A percentile compares a stretch with the other conserved stretches of the same genome.
These are phyloP conservation scores for Caradrina clavipalpis DNA, from an alignment of 2,888 invertebrate species.

Conservation along the genomic window DNA sequence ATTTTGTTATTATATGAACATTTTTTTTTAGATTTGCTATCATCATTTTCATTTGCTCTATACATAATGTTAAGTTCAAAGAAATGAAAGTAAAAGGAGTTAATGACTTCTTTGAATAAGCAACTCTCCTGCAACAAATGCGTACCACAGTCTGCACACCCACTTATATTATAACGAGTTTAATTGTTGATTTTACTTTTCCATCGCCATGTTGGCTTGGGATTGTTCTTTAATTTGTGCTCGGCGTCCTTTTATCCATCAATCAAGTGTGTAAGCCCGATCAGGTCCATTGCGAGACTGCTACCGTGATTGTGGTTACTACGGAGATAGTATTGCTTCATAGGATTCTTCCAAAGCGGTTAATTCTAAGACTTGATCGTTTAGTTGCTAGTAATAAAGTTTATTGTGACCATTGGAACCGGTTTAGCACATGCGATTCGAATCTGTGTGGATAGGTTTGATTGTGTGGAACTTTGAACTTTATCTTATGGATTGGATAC, in stretches of 20 bases:
- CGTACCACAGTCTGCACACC: slow-evolving; percentile 43
- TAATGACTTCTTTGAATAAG: slow-evolving; percentile 2
- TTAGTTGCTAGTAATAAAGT: slow-evolving; percentile 54
- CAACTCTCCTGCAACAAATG: slow-evolving; percentile 30
- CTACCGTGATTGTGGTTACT: slow-evolving; percentile 59
- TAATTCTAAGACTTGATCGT: slow-evolving; percentile 62
- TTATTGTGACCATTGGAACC: slow-evolving; percentile 60
- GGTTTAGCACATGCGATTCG: slow-evolving; percentile 52
- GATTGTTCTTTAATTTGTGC: slow-evolving; percentile 83
- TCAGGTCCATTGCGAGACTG: slow-evolving; percentile 63
- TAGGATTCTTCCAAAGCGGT: slow-evolving; percentile 58
- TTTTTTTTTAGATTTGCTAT: neutral
- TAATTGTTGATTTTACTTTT: slow-evolving; percentile 78
- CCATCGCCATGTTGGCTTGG: slow-evolving; percentile 65
- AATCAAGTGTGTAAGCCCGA: slow-evolving; percentile 82
- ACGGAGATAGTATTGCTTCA: slow-evolving; percentile 52
- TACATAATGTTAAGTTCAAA: no score
- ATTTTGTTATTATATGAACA: no score
- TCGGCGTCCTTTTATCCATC: slow-evolving; percentile 85
- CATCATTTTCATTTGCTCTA: neutral
- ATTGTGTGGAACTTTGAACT: slow-evolving; percentile 43
- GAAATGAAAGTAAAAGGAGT: neutral
- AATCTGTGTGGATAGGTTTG: slow-evolving; percentile 36
- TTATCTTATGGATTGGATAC: slow-evolving; percentile 16
- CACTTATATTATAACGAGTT: slow-evolving; percentile 70